Evolutionary conservation across 2,888 invertebrate genomes (phyloP), one percentile per base, ranked within the genome.

Genomic region (Oxycera nigricornis): DNA sequence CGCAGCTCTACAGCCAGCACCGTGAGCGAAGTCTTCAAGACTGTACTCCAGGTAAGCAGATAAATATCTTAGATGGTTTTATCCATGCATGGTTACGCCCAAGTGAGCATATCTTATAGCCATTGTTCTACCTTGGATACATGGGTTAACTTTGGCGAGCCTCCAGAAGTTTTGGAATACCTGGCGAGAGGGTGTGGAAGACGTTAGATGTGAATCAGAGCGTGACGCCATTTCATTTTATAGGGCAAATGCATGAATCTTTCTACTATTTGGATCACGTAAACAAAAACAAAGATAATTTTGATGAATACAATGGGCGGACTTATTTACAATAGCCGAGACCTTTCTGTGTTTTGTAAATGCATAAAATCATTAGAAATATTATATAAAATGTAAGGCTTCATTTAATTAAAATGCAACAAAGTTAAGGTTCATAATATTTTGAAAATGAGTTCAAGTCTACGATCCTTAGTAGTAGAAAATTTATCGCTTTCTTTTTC

Each of bases 1-100:
- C 68, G 78, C 50, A 76, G 77, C 72, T 78, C 78, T 30, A 78
- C 78, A 30, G 76, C 76, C 9, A 78, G 78, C 70, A 78, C 78
- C 30, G 75, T 79, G 17, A 78, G 78, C 57, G 79, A 78, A 35
- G 75, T 78, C 31, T 79, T 78, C 75, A 76, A 76, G 22, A 78
- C 77, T 52, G 75, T 79, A 73, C 75, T 78, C 17, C 74, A 78
- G 77, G 78, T 79, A 73, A 57, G 74, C 67, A 57, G 6, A 55
- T 14, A 31, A 30, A 26, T n/a, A 39, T 14, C 39, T 14, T 39
- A 39, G n/a, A 46, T 46, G 6, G 11, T 7, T 59, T 4, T 11
- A 28, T 2, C 28, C 59, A 59, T 28, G 28, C 17, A 28, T 59
- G n/a, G 9, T 28, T 55, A n/a, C n/a, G n/a, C n/a, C n/a, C n/a